Evolutionary conservation across 2,888 invertebrate species (phyloP), one percentile per base, ranked within the genome.

Genomic region (Zygothrica quintamaculata): DNA sequence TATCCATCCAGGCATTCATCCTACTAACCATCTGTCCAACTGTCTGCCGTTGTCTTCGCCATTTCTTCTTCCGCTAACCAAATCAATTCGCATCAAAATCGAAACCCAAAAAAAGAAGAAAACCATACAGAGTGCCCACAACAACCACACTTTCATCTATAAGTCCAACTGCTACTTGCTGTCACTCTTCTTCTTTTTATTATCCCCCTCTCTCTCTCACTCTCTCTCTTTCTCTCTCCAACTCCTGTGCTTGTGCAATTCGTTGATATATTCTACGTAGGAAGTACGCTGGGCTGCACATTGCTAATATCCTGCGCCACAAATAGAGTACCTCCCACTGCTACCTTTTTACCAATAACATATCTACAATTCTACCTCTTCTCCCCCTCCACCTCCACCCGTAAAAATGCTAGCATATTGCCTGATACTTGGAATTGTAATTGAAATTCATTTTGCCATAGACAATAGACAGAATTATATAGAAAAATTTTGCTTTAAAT

Each of bases 381-480:
- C n/a, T 3, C 12, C 0, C 22, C 12, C 1, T n/a, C 29, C 1
- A 26, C 36, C 16, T 33, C 37, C 16, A 15, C 33, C 11, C 64
- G 12, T 33, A 33, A 9, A 3, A 8, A n/a, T 33, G 33, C 33
- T 26, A 26, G n/a, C 42, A 50, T 50, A 51, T 56, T 51, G 26
- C 43, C 48, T 36, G 55, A 58, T 44, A 60, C 67, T 61, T 59
- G 61, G 18, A 22, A 22, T 22, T 22, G 65, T 74, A 78, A 82
- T 79, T 81, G 77, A 77, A 82, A 84, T 81, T 76, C 75, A 79
- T 79, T 82, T 77, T 69, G 77, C 75, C n/a, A n/a, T 78, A 73
- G 58, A 33, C 29, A 9, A 29, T 46, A 50, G 46, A 26, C 44
- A 13, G 39, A 39, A 26, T 26, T 8, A 4, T 4, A 22, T 9